Evolutionary conservation across 64 coral and sea anemone genomes (phyloP).

Genomic region (Stichodactyla helianthus): DNA sequence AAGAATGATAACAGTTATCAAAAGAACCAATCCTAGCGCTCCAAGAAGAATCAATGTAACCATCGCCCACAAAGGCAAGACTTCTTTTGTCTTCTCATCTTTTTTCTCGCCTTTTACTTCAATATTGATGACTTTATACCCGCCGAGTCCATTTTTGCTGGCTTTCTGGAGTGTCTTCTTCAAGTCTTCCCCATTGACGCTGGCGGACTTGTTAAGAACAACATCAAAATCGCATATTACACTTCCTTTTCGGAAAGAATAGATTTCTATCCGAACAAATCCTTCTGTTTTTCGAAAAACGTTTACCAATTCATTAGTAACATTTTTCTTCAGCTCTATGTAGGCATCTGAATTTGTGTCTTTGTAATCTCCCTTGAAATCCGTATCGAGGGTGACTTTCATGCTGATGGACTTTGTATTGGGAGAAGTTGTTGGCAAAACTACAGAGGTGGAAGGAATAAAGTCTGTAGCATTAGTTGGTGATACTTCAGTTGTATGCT

Average conservation of each 20-base stretch:
- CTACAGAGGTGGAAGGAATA: not conserved
- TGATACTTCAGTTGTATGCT: not conserved
- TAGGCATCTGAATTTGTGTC: slow-evolving; percentile 18
- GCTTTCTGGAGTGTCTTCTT: not conserved
- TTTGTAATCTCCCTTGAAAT: slow-evolving; percentile 25
- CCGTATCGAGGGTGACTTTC: slow-evolving; percentile 2
- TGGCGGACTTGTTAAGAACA: not conserved
- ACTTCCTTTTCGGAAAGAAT: slow-evolving; percentile 34
- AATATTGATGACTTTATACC: not conserved
- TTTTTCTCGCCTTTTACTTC: slow-evolving; percentile 26
- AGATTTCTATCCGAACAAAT: slow-evolving; percentile 26
- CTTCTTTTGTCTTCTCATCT: not conserved
- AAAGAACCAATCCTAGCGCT: slow-evolving; percentile 7
- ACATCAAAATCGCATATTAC: slow-evolving; percentile 48
- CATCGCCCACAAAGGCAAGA: slow-evolving; percentile 30
- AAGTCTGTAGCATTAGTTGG: not conserved
- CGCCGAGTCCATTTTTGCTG: not conserved
- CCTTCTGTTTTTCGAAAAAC: slow-evolving; percentile 10
- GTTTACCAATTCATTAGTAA: not conserved
- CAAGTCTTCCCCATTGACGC: not conserved
- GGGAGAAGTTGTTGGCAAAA: not conserved
- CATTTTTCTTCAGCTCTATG: slow-evolving; percentile 7
- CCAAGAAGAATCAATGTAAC: slow-evolving; percentile 33
- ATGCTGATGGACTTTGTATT: slow-evolving; percentile 25
- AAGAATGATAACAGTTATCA: slow-evolving; percentile 23